Evolutionary conservation across 2,797 vertebrate genomes (phyloP).

Genomic region (Pangasius sanitwongsei): DNA sequence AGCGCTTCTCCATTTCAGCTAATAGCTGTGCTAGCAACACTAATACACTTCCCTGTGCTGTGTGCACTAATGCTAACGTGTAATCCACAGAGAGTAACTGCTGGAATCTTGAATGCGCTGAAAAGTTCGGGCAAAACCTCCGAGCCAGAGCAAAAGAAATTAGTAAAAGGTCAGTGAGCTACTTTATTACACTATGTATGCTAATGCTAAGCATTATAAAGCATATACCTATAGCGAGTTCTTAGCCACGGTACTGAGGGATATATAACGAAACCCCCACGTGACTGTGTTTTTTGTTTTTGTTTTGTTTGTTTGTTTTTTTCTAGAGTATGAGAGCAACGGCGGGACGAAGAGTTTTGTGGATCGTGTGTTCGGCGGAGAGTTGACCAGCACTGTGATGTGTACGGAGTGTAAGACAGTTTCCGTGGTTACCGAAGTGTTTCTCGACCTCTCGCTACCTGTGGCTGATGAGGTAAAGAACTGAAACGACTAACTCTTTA

Average conservation of each 20-base stretch:
- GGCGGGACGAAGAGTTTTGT: conserved; percentile 84
- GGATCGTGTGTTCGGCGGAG: conserved; percentile 93
- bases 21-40: neutral
- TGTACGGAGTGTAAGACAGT: conserved; percentile 94
- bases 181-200: conserved; percentile 4
- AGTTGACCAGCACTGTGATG: conserved; percentile 93
- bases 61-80: neutral
- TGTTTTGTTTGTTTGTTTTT: neutral
- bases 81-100: conserved; percentile 80
- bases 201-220: neutral
- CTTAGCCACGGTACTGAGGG: too few species aligned
- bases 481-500: neutral
- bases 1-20: neutral
- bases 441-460: conserved; percentile 96
- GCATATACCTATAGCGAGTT: too few species aligned
- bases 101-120: conserved; percentile 82
- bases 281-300: neutral
- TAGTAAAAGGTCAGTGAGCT: conserved; percentile 90
- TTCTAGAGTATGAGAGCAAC: conserved; percentile 88
- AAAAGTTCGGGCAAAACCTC: conserved; percentile 77
- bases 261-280: neutral
- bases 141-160: conserved; percentile 83
- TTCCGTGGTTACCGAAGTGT: conserved; percentile 91
- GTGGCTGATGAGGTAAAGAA: conserved; percentile 88
- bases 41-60: too few species aligned